These are phyloP conservation scores for Lacerta viridis DNA, from an alignment of 2,797 vertebrate genomes.

Conservation along the genomic window DNA sequence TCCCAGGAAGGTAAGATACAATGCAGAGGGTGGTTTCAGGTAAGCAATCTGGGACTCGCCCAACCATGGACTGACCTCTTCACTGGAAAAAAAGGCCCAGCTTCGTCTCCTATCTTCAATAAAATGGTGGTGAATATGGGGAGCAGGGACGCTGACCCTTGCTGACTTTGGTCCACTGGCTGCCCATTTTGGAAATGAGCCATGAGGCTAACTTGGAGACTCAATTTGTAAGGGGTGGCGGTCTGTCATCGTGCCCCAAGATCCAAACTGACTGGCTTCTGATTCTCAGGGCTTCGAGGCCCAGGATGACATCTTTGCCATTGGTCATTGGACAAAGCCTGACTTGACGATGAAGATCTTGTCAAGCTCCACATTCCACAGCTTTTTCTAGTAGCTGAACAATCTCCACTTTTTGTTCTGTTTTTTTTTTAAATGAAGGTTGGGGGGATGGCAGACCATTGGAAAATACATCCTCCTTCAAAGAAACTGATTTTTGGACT, in stretches of 20 bases:
- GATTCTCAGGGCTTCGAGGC: constrained; percentile 27
- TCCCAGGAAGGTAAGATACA: constrained; percentile 31
- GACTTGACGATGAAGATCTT: constrained; percentile 14
- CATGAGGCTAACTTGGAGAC: constrained; percentile 14
- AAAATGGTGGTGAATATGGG: constrained; percentile 24
- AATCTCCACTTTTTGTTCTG: neutral
- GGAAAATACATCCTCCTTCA: constrained; percentile 17
- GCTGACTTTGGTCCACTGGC: constrained; percentile 11
- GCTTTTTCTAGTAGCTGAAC: neutral
- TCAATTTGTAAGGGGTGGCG: constrained; percentile 21
- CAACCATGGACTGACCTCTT: constrained; percentile 32
- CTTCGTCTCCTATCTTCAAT: constrained; percentile 26
- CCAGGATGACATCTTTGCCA: constrained; percentile 21
- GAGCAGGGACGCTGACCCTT: constrained; percentile 18
- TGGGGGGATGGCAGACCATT: constrained; percentile 5
- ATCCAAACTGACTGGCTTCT: constrained; percentile 26
- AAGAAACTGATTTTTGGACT: constrained; percentile 26
- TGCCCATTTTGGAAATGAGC: constrained; percentile 9
- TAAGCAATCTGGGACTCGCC: constrained; percentile 38
- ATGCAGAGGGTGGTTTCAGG: constrained; percentile 49
- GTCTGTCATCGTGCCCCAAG: constrained; percentile 15
- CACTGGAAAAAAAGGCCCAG: constrained; percentile 32
- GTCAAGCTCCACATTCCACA: constrained; percentile 14
- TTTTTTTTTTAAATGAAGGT: neutral
- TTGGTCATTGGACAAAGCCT: constrained; percentile 13